Conservation (phyloP, 2,113 vertebrate genomes). For the Euleptes europaea region DNA sequence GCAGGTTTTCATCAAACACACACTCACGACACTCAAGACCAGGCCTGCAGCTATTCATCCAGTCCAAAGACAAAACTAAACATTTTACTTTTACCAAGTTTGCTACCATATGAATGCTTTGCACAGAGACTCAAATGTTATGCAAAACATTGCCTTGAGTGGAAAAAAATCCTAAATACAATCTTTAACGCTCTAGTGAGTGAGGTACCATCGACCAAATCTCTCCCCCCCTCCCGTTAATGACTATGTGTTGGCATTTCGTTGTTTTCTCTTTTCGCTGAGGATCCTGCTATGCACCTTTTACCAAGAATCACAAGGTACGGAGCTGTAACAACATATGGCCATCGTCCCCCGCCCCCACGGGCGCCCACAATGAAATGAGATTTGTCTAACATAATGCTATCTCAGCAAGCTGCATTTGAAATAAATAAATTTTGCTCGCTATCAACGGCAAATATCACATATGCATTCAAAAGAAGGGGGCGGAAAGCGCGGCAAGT, state of each 20-base stretch:
- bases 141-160: constrained; percentile 53
- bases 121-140: constrained; percentile 29
- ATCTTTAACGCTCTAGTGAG: constrained; percentile 47
- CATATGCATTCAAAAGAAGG: constrained; percentile 16
- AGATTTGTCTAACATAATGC: constrained; percentile 56
- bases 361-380: constrained; percentile 42
- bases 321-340: fast-evolving
- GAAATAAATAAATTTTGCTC: constrained; percentile 52
- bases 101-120: constrained; percentile 20
- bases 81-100: constrained; percentile 4
- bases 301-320: background rate
- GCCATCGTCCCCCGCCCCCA: background rate
- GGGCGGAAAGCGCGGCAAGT: constrained; percentile 35
- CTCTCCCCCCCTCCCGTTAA: constrained; percentile 38
- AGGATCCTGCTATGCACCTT: constrained; percentile 12
- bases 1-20: background rate
- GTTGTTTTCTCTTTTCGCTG: constrained; percentile 28
- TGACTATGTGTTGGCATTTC: constrained; percentile 32
- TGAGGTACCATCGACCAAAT: constrained; percentile 48
- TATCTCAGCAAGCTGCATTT: constrained; percentile 46
- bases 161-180: constrained; percentile 38
- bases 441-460: constrained; percentile 20
- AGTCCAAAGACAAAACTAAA: background rate
- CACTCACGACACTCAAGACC: background rate
- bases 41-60: background rate